Percentiles rank a stretch among this genome's conserved stretches.
Conservation (phyloP, 2,113 vertebrate genomes). For the Clarias macrocephalus region DNA sequence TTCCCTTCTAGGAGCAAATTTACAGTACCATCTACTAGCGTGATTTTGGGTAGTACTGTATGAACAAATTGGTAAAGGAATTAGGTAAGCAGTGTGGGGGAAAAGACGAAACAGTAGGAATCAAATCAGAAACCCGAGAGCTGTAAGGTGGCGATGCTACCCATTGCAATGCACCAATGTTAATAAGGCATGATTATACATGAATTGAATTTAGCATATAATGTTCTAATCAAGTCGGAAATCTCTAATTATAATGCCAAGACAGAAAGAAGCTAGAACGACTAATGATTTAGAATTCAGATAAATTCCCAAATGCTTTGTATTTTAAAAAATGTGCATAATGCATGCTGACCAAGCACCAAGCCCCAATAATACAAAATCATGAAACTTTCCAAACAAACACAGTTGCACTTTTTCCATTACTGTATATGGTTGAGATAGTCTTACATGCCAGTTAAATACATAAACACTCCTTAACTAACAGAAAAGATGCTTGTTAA, state of each 20-base stretch:
- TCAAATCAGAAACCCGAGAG: background rate
- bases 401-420: background rate
- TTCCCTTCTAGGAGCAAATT: background rate
- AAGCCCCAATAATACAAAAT: background rate
- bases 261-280: background rate
- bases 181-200: background rate
- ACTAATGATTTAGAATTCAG: background rate
- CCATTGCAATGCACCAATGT: background rate
- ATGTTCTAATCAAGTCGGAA: background rate
- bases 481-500: background rate
- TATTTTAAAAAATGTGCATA: conserved; percentile 1
- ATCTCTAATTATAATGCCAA: background rate
- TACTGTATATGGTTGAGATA: background rate
- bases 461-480: background rate
- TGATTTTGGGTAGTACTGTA: background rate
- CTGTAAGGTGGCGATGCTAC: background rate
- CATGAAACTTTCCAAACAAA: background rate
- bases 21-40: background rate
- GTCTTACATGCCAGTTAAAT: no score
- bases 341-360: background rate
- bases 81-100: background rate
- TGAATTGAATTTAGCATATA: background rate
- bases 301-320: background rate
- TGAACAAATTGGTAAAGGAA: background rate
- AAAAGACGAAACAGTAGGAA: background rate